Conservation (phyloP, 2,888 invertebrate species). For the Ceriagrion tenellum region DNA sequence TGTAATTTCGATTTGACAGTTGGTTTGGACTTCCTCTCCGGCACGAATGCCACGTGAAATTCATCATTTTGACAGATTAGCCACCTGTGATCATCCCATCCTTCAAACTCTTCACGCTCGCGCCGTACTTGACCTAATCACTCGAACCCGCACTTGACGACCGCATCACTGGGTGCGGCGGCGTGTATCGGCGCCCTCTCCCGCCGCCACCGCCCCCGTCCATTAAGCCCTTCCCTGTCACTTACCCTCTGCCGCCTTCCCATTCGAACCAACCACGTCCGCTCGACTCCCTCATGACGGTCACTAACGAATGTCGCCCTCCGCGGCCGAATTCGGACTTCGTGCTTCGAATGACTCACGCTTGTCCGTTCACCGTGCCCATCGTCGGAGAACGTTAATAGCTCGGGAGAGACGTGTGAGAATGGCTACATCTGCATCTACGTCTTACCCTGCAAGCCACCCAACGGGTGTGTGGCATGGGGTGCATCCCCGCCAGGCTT, state of each 20-base stretch:
- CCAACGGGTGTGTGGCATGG: too few relatives aligned
- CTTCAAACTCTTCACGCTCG: neutral
- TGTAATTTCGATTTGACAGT: neutral
- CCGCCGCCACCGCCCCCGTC: neutral
- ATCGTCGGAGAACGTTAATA: too few relatives aligned
- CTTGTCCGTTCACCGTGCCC: too few relatives aligned
- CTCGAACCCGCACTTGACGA: neutral
- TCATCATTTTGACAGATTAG: neutral
- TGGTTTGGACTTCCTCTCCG: neutral
- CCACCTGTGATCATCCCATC: slow-evolving; percentile 16
- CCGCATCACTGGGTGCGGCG: neutral
- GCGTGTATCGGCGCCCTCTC: neutral
- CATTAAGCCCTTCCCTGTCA: neutral
- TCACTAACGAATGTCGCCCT: neutral
- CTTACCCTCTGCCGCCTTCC: neutral
- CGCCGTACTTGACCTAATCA: slow-evolving; percentile 2
- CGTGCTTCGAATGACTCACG: too few relatives aligned
- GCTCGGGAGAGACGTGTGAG: too few relatives aligned
- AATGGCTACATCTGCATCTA: too few relatives aligned
- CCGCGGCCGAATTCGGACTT: neutral
- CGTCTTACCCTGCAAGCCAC: too few relatives aligned
- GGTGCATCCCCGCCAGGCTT: too few relatives aligned
- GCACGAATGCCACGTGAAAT: neutral
- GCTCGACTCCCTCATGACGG: neutral
- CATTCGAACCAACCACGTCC: neutral